Conservation (phyloP, 92 coral and sea anemone species). For the Phenganax subtilis region DNA sequence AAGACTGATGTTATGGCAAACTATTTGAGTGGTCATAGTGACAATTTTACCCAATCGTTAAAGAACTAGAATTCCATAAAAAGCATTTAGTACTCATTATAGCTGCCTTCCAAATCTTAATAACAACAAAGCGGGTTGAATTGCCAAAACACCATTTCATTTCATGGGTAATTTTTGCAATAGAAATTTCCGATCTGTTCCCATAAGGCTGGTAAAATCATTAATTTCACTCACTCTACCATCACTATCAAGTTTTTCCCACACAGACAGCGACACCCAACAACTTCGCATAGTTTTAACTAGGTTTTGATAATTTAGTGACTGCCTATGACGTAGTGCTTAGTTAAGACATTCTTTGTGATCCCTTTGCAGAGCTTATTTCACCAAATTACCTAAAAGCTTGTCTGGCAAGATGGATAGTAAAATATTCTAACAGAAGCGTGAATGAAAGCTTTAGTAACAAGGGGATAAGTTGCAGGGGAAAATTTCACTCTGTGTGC, state of each 20-base stretch:
- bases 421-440: no score
- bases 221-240: constrained; percentile 48
- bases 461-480: no score
- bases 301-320: constrained; percentile 35
- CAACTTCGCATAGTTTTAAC: constrained; percentile 50
- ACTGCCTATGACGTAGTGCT: constrained; percentile 35
- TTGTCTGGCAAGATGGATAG: constrained; percentile 36
- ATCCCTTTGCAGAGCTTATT: constrained; percentile 50
- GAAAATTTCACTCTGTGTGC: no score
- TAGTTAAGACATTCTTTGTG: constrained; percentile 46
- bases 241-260: constrained; percentile 60
- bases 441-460: no score
- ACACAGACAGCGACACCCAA: constrained; percentile 50
- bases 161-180: constrained; percentile 42
- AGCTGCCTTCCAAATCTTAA: no score
- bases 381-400: constrained; percentile 43
- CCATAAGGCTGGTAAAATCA: constrained; percentile 59
- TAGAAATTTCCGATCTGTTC: constrained; percentile 45
- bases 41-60: no score
- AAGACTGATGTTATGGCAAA: no score
- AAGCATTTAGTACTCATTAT: no score
- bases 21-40: no score
- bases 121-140: no score
- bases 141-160: no score
- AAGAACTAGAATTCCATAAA: no score